These are phyloP conservation scores for Epistrophe eligans DNA, from an alignment of 2,888 invertebrate species.

Conservation along the genomic window DNA sequence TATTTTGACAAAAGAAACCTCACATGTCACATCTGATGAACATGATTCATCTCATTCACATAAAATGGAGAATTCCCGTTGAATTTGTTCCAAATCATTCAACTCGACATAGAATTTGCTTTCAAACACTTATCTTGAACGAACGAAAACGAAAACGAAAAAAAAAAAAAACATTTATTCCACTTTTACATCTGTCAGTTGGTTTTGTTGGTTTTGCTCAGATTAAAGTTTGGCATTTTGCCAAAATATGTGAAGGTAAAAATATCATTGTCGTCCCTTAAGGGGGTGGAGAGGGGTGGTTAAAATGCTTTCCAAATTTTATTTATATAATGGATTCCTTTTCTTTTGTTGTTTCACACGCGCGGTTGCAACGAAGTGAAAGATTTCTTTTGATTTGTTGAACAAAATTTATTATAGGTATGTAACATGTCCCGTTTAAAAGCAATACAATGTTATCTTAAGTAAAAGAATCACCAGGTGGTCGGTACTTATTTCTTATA, in stretches of 20 bases:
- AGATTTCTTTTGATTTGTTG: conserved; percentile 4
- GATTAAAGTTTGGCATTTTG: conserved; percentile 8
- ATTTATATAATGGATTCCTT: conserved; percentile 14
- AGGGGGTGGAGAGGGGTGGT: neutral
- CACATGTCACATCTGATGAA: conserved; percentile 3
- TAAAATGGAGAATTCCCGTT: conserved; percentile 5
- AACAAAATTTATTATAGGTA: neutral
- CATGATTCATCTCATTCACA: neutral
- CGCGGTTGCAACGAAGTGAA: neutral
- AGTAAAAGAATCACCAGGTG: conserved; percentile 2
- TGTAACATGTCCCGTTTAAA: neutral
- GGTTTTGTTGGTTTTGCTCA: conserved; percentile 3
- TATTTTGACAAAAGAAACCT: neutral
- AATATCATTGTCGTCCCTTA: neutral
- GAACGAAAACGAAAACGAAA: neutral
- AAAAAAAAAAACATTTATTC: too few relatives aligned
- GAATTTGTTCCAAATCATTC: conserved; percentile 35
- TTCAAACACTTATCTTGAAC: conserved; percentile 33
- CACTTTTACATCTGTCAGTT: conserved; percentile 17
- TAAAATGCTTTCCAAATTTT: neutral
- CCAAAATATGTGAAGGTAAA: conserved; percentile 18
- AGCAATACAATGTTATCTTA: conserved; percentile 1
- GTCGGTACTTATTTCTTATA: neutral
- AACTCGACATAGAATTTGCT: conserved; percentile 28
- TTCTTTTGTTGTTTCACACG: conserved; percentile 1